These are phyloP conservation scores for Oreochromis grahami DNA, from an alignment of 2,797 vertebrate species.

Conservation along the genomic window DNA sequence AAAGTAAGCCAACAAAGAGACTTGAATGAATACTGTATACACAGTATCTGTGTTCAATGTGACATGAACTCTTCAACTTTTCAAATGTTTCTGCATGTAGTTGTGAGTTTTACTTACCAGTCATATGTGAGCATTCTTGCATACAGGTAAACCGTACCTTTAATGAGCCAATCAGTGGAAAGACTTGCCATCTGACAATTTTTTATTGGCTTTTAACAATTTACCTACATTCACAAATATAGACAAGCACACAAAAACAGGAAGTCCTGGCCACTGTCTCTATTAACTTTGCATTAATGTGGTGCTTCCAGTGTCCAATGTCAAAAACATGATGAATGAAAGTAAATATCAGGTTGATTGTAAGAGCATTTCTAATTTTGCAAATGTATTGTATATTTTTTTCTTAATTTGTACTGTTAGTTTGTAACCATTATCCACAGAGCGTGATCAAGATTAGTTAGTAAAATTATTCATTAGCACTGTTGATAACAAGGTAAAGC, in stretches of 20 bases:
- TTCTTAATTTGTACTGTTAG: not conserved
- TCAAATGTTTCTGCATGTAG: not conserved
- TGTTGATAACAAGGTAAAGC: not conserved
- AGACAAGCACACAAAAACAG: not conserved
- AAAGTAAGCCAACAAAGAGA: not conserved
- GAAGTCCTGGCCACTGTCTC: not conserved
- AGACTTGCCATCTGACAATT: not conserved
- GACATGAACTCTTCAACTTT: not conserved
- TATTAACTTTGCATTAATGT: not conserved
- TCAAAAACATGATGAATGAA: not conserved
- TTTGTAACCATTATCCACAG: not conserved
- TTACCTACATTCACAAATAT: not conserved
- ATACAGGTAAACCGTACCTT: not conserved
- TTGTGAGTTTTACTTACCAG: not conserved
- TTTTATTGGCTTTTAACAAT: not conserved
- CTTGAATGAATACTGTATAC: not conserved
- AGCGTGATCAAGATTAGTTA: not conserved
- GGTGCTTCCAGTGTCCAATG: not conserved
- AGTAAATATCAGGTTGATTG: fast-evolving
- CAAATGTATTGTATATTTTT: not conserved
- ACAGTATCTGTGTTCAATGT: not conserved
- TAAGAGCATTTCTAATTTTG: not conserved
- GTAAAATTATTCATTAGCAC: not conserved
- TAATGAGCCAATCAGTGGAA: not conserved
- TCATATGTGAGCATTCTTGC: not conserved